A percentile compares a stretch with the other conserved stretches of the same genome.
phyloP scores from a whole-genome alignment of 92 coral and sea anemone species.

The Palythoa caribaeorum region DNA sequence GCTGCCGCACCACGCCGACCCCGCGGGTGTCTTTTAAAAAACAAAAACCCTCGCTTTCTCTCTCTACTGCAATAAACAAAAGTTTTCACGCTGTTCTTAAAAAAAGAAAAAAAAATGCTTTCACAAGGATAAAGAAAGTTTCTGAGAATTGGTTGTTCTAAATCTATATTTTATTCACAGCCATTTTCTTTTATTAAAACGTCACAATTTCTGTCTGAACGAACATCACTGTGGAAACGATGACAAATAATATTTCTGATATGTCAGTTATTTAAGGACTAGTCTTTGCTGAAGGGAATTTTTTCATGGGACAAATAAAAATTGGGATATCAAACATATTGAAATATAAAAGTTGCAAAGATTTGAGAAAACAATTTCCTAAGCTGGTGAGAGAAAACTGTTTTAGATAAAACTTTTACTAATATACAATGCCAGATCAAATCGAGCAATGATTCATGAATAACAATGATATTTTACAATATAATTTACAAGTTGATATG shows the following conservation, averaged over 20 bases:
- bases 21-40: conserved; percentile 28
- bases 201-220: conserved; percentile 52
- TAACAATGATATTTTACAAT: conserved; percentile 48
- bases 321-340: neutral
- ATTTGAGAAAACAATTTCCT: neutral
- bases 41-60: conserved; percentile 19
- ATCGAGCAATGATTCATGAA: conserved; percentile 45
- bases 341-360: neutral
- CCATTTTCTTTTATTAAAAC: conserved; percentile 28
- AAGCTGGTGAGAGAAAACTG: neutral
- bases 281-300: neutral
- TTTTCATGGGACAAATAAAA: neutral
- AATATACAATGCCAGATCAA: conserved; percentile 12
- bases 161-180: neutral
- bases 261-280: conserved; percentile 18
- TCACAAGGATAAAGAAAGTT: neutral
- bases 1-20: conserved; percentile 37
- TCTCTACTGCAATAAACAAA: neutral
- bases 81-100: conserved; percentile 11
- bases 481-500: conserved; percentile 50
- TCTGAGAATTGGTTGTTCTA: neutral
- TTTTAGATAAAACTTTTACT: neutral
- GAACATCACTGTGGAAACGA: conserved; percentile 48
- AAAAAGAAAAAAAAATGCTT: neutral
- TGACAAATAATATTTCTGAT: conserved; percentile 13